These are phyloP conservation scores for Napeogenes inachia DNA, from an alignment of 2,888 invertebrate species.

Conservation along the genomic window DNA sequence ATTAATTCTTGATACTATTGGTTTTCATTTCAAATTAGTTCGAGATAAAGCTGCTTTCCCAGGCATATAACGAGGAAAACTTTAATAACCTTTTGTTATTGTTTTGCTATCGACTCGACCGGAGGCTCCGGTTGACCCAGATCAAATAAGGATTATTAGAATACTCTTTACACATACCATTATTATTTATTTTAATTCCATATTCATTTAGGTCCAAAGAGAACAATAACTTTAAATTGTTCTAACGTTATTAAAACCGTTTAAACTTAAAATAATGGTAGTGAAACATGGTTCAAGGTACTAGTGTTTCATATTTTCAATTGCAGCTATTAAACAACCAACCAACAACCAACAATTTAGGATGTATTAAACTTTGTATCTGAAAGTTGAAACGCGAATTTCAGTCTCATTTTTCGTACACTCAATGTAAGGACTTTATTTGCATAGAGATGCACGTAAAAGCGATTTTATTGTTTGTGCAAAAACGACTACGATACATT, in stretches of 20 bases:
- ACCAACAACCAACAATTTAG: slow-evolving; percentile 1
- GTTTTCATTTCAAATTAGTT: slow-evolving; percentile 16
- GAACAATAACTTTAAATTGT: too few relatives aligned
- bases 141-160: slow-evolving; percentile 32
- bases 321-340: not conserved
- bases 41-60: slow-evolving; percentile 16
- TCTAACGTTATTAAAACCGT: too few relatives aligned
- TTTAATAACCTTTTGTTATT: slow-evolving; percentile 33
- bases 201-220: not conserved
- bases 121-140: slow-evolving; percentile 26
- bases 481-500: slow-evolving; percentile 15
- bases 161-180: slow-evolving; percentile 30
- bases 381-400: slow-evolving; percentile 4
- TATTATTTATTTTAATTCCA: slow-evolving; percentile 23
- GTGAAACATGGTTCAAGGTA: not conserved
- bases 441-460: slow-evolving; percentile 21
- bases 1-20: slow-evolving; percentile 2
- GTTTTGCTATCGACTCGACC: slow-evolving; percentile 29
- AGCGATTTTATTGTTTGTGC: slow-evolving; percentile 23
- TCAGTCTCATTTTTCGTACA: slow-evolving; percentile 14
- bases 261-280: too few relatives aligned
- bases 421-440: slow-evolving; percentile 15
- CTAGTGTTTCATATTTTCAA: not conserved
- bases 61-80: slow-evolving; percentile 20
- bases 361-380: not conserved